A percentile compares a stretch with the other conserved stretches of the same genome.
phyloP scores from a whole-genome alignment of 2,888 invertebrate genomes.

The Fragum fragum region DNA sequence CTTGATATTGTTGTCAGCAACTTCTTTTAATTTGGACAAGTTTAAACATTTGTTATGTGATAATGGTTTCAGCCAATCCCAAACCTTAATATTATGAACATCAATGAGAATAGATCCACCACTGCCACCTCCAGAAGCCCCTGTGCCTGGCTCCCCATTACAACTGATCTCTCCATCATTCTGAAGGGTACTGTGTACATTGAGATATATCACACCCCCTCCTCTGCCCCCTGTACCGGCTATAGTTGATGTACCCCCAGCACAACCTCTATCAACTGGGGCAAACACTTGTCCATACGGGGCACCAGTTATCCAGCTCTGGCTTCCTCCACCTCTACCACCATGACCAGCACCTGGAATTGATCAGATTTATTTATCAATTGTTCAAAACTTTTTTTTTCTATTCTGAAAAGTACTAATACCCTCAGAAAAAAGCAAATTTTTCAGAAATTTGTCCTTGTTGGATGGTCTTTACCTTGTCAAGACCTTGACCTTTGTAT shows the following conservation, averaged over 20 bases:
- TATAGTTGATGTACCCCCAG: slow-evolving; percentile 65
- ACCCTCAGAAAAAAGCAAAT: too few species aligned
- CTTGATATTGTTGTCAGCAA: too few species aligned
- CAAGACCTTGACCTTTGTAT: too few species aligned
- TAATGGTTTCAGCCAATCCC: too few species aligned
- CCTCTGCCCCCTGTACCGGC: slow-evolving; percentile 70
- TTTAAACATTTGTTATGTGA: too few species aligned
- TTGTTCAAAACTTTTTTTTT: too few species aligned
- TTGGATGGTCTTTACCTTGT: too few species aligned
- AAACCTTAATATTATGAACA: slow-evolving; percentile 52
- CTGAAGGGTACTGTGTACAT: slow-evolving; percentile 69
- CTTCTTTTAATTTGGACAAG: too few species aligned
- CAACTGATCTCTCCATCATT: slow-evolving; percentile 76
- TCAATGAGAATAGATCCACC: slow-evolving; percentile 76
- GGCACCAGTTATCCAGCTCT: slow-evolving; percentile 63
- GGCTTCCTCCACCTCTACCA: slow-evolving; percentile 72
- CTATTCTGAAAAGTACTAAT: too few species aligned
- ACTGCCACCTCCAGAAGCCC: slow-evolving; percentile 75
- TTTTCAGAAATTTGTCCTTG: too few species aligned
- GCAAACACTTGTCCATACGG: slow-evolving; percentile 74
- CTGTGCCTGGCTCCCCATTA: slow-evolving; percentile 71
- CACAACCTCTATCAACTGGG: slow-evolving; percentile 72
- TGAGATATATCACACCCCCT: slow-evolving; percentile 72
- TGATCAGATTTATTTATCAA: too few species aligned
- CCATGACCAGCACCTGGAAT: slow-evolving; percentile 78